Evolutionary conservation across 2,888 invertebrate genomes (phyloP).

Genomic region (Andrena dorsata): DNA sequence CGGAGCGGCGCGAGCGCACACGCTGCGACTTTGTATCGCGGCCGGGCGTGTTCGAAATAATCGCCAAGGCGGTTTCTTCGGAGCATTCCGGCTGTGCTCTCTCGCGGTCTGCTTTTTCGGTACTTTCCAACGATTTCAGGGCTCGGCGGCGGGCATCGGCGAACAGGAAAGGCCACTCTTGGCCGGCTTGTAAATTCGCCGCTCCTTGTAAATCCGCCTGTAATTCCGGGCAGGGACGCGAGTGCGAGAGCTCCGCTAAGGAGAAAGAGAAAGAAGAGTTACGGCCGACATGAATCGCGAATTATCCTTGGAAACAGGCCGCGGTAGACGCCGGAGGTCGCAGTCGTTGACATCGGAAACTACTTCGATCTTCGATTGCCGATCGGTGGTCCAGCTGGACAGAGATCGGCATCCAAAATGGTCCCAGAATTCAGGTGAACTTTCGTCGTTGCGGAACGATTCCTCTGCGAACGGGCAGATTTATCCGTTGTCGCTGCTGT

Average conservation of each 20-base stretch:
- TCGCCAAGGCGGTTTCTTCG: conserved; percentile 64
- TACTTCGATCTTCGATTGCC: conserved; percentile 81
- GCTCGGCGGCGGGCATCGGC: conserved; percentile 69
- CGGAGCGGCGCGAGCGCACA: conserved; percentile 18
- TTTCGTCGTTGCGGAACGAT: conserved; percentile 32
- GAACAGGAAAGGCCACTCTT: conserved; percentile 84
- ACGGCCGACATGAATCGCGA: conserved; percentile 83
- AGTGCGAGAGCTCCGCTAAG: conserved; percentile 73
- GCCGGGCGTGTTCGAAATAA: conserved; percentile 63
- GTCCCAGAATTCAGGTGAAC: conserved; percentile 31
- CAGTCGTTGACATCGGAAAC: conserved; percentile 83
- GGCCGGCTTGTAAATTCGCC: conserved; percentile 82
- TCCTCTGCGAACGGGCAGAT: conserved; percentile 3
- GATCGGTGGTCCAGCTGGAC: conserved; percentile 63
- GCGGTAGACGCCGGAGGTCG: conserved; percentile 74
- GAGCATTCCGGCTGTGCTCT: conserved; percentile 55
- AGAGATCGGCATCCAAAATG: conserved; percentile 57
- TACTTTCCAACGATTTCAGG: conserved; percentile 75
- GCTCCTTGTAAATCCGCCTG: conserved; percentile 82
- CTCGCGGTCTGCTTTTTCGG: conserved; percentile 74
- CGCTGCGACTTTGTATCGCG: conserved; percentile 51
- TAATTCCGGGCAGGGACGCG: conserved; percentile 79
- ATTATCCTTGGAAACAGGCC: conserved; percentile 80
- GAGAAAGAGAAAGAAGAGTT: conserved; percentile 77
- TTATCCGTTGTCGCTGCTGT: not conserved